phyloP scores from a whole-genome alignment of 2,797 vertebrate genomes.

The Malurus splendens region DNA sequence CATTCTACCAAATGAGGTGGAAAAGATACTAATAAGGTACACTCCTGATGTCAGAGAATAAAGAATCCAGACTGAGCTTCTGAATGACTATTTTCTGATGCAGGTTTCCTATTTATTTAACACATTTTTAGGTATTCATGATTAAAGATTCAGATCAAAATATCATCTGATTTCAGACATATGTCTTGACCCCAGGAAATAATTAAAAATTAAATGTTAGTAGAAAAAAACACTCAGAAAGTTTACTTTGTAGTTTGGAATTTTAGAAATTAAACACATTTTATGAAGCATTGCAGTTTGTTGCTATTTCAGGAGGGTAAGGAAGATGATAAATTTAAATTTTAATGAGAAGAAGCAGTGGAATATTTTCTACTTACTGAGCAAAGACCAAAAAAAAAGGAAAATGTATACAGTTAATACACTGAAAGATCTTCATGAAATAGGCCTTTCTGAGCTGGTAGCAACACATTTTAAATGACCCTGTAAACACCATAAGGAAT shows the following conservation, averaged over 20 bases:
- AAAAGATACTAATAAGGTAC: background rate
- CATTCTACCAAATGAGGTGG: background rate
- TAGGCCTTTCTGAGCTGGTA: background rate
- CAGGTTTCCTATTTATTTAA: background rate
- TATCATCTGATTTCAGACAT: background rate
- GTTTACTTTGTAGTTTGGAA: background rate
- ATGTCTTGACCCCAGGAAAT: background rate
- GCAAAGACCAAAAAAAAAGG: background rate
- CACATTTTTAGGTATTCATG: background rate
- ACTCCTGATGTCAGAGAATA: background rate
- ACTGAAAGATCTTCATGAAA: background rate
- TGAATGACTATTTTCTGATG: background rate
- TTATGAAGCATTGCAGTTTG: background rate
- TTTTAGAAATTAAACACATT: background rate
- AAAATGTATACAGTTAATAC: background rate
- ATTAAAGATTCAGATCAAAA: background rate
- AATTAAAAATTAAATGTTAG: background rate
- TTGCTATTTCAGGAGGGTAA: background rate
- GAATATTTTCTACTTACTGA: background rate
- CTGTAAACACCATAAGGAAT: background rate
- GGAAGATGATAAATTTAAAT: slow-evolving; percentile 23
- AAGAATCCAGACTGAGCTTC: background rate
- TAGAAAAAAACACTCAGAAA: accelerated
- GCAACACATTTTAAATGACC: background rate
- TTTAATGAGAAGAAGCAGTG: background rate